Percentiles rank a stretch among this genome's conserved stretches.
phyloP scores from a whole-genome alignment of 2,113 vertebrate genomes.

The Falcunculus frontatus region DNA sequence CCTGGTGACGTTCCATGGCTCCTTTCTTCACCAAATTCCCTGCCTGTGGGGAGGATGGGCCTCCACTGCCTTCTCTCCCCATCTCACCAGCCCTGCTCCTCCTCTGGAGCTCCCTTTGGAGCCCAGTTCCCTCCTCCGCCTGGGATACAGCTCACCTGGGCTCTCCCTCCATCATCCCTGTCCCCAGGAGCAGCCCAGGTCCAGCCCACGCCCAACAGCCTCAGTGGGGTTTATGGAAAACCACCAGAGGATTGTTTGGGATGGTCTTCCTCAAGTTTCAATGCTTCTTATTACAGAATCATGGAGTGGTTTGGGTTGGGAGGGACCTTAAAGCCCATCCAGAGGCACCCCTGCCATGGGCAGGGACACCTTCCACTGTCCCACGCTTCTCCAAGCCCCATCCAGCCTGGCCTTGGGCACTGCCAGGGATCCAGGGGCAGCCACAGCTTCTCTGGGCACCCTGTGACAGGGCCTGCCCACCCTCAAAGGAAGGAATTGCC shows the following conservation, averaged over 20 bases:
- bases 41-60: neutral
- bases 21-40: neutral
- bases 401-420: neutral
- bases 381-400: neutral
- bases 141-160: accelerated
- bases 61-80: neutral
- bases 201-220: neutral
- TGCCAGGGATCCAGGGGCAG: neutral
- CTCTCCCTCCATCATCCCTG: neutral
- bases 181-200: neutral
- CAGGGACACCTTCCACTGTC: neutral
- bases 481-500: neutral
- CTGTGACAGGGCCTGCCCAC: neutral
- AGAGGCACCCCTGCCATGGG: neutral
- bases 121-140: neutral
- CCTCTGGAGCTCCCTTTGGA: neutral
- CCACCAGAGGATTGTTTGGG: neutral
- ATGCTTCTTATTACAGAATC: neutral
- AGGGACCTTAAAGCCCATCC: neutral
- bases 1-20: neutral
- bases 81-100: neutral
- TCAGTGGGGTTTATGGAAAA: neutral
- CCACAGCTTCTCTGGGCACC: neutral
- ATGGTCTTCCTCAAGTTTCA: neutral
- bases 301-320: neutral